Evolutionary conservation across 2,113 vertebrate genomes (phyloP).

Genomic region (Xenus cinereus): DNA sequence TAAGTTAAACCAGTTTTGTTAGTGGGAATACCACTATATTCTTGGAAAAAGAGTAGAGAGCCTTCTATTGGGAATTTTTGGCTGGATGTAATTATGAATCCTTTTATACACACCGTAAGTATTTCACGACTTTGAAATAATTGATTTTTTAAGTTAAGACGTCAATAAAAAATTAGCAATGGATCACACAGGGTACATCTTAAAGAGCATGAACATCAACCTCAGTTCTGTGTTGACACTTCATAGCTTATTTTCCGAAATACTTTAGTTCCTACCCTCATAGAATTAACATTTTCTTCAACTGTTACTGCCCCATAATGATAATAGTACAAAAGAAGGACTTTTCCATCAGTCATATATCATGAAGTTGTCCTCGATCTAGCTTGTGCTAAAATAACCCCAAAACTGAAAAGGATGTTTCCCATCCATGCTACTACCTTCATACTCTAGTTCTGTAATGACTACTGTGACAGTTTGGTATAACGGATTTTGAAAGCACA

Average conservation of each 20-base stretch:
- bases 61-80: not conserved
- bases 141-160: not conserved
- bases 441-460: not conserved
- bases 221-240: not conserved
- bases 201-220: not conserved
- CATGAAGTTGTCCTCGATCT: not conserved
- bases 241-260: constrained; percentile 5
- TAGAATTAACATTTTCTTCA: not conserved
- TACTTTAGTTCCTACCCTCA: not conserved
- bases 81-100: not conserved
- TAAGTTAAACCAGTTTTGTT: not conserved
- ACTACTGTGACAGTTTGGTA: not conserved
- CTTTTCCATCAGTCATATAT: not conserved
- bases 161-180: not conserved
- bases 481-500: not conserved
- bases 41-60: not conserved
- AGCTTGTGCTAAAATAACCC: not conserved
- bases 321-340: not conserved
- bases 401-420: not conserved
- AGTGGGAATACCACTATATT: not conserved
- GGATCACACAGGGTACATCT: not conserved
- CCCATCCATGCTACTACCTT: not conserved
- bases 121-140: not conserved
- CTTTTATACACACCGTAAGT: not conserved
- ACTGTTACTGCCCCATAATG: not conserved